Conservation (phyloP, 2,113 vertebrate genomes). For the Prinia subflava region DNA sequence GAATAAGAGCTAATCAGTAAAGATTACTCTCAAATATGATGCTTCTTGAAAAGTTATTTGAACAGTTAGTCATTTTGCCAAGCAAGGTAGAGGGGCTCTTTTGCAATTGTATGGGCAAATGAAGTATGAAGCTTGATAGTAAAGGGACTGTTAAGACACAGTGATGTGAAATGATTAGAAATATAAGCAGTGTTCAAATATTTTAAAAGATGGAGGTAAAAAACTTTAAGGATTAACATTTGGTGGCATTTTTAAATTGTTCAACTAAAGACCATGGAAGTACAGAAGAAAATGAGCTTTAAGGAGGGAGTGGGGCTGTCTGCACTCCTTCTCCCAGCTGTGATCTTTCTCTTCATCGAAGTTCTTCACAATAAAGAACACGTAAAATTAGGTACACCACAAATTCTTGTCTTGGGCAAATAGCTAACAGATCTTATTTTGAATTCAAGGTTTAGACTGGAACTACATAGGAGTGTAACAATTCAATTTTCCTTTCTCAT, state of each 20-base stretch:
- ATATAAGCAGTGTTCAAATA: neutral
- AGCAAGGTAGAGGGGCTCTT: neutral
- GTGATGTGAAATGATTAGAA: neutral
- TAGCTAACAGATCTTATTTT: neutral
- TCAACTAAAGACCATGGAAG: neutral
- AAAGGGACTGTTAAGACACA: neutral
- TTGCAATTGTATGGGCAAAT: neutral
- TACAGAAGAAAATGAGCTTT: neutral
- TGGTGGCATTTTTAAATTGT: neutral
- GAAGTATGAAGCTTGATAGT: neutral
- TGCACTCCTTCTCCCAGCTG: neutral
- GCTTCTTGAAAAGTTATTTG: neutral
- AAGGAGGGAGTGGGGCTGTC: neutral
- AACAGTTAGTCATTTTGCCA: neutral
- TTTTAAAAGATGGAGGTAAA: neutral
- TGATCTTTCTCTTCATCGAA: neutral
- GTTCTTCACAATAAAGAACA: neutral
- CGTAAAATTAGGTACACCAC: neutral
- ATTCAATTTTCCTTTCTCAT: neutral
- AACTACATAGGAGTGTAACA: neutral
- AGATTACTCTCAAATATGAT: neutral
- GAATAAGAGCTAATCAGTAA: neutral
- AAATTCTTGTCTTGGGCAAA: neutral
- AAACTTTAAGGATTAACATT: neutral
- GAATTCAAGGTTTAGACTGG: neutral